Evolutionary conservation across 1,140 invertebrate species (phyloP).

Genomic region (Rhynchophorus ferrugineus): DNA sequence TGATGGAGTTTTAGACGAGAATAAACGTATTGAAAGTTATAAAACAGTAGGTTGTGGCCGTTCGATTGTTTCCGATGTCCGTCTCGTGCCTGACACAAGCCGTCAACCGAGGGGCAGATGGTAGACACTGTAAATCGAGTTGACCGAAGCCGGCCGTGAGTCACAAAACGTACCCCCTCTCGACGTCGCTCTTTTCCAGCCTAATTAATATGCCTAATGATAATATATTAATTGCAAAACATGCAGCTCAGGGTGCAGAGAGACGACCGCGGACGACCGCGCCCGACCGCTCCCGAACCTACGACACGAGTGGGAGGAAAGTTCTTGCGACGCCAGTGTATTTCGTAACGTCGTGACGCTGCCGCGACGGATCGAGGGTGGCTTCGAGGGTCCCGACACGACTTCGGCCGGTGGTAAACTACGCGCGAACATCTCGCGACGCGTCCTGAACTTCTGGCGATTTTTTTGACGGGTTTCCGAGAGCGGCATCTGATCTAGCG

Average conservation of each 20-base stretch:
- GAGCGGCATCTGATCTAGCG: too few species aligned
- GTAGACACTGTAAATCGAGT: slow-evolving; percentile 2
- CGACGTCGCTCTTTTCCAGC: slow-evolving; percentile 19
- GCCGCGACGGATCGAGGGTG: slow-evolving; percentile 4
- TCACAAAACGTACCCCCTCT: slow-evolving; percentile 37
- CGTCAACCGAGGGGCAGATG: slow-evolving; percentile 4
- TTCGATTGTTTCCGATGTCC: too few species aligned
- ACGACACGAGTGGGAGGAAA: slow-evolving; percentile 29
- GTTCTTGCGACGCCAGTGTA: slow-evolving; percentile 28
- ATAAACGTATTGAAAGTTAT: too few species aligned
- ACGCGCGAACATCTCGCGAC: slow-evolving; percentile 17
- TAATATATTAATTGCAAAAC: slow-evolving; percentile 41
- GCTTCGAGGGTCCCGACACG: background rate
- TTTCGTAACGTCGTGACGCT: slow-evolving; percentile 32
- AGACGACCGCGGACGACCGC: slow-evolving; percentile 23
- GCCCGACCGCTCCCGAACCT: too few species aligned
- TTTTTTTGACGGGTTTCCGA: too few species aligned
- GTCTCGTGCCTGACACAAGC: too few species aligned
- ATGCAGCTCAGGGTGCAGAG: slow-evolving; percentile 37
- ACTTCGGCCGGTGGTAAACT: slow-evolving; percentile 6
- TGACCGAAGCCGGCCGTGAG: slow-evolving; percentile 24
- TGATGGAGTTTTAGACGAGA: too few species aligned
- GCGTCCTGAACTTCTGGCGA: too few species aligned
- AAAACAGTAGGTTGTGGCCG: too few species aligned
- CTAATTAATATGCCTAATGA: slow-evolving; percentile 40